These are phyloP conservation scores for Parauchenoglanis ngamensis DNA, from an alignment of 2,797 vertebrate genomes.

Conservation along the genomic window DNA sequence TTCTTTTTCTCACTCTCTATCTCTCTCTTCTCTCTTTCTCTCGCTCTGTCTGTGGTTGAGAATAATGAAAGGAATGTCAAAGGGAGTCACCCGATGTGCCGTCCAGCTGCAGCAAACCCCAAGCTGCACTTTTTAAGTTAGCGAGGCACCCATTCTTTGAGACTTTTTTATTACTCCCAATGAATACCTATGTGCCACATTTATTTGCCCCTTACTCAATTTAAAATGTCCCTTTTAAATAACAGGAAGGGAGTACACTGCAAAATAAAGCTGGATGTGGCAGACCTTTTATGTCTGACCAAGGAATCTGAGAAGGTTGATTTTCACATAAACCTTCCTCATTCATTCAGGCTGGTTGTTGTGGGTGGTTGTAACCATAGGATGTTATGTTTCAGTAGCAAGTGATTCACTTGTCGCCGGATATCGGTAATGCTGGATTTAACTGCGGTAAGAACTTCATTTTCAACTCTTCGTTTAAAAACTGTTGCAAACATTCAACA, in stretches of 20 bases:
- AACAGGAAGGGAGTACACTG: slow-evolving; percentile 76
- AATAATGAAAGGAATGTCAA: slow-evolving; percentile 57
- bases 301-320: slow-evolving; percentile 53
- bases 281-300: slow-evolving; percentile 62
- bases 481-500: slow-evolving; percentile 26
- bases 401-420: slow-evolving; percentile 55
- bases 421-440: slow-evolving; percentile 34
- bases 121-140: slow-evolving; percentile 42
- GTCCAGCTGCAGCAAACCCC: slow-evolving; percentile 47
- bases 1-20: slow-evolving; percentile 11
- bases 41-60: slow-evolving; percentile 35
- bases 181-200: slow-evolving; percentile 58
- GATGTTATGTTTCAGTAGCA: slow-evolving; percentile 48
- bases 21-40: not conserved
- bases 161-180: slow-evolving; percentile 55
- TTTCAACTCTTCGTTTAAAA: slow-evolving; percentile 7
- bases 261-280: slow-evolving; percentile 75
- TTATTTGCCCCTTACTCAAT: slow-evolving; percentile 61
- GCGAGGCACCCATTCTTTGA: slow-evolving; percentile 29
- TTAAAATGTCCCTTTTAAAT: slow-evolving; percentile 73
- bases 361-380: slow-evolving; percentile 52
- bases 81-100: slow-evolving; percentile 53
- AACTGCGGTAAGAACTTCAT: slow-evolving; percentile 15
- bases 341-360: slow-evolving; percentile 47
- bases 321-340: slow-evolving; percentile 54